These are phyloP conservation scores for Cossypha dichroa DNA, from an alignment of 2,797 vertebrate genomes.

Conservation along the genomic window DNA sequence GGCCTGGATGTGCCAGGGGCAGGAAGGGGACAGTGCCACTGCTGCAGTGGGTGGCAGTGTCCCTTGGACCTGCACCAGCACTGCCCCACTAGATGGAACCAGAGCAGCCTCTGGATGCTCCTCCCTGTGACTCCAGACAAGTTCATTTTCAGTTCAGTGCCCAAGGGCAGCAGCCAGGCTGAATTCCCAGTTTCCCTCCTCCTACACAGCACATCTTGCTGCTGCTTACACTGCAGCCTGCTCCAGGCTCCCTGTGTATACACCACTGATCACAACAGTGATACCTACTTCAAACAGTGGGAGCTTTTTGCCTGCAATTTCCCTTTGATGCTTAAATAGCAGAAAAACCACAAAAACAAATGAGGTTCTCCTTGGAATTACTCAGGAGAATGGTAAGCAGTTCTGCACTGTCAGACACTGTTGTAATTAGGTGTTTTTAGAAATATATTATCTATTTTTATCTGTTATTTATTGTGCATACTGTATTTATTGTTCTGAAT, in stretches of 20 bases:
- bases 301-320: neutral
- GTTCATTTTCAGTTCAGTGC: neutral
- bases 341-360: slow-evolving; percentile 14
- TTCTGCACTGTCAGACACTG: neutral
- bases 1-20: neutral
- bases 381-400: neutral
- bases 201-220: neutral
- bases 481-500: neutral
- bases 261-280: neutral
- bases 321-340: neutral
- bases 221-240: neutral
- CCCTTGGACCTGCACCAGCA: rapidly evolving
- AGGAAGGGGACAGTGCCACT: rapidly evolving
- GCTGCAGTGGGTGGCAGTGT: rapidly evolving
- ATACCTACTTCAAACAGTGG: neutral
- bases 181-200: neutral
- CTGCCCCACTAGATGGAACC: neutral
- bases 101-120: neutral
- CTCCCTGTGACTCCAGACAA: neutral
- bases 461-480: slow-evolving; percentile 7
- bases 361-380: neutral
- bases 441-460: slow-evolving; percentile 23
- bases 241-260: neutral
- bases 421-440: slow-evolving; percentile 43
- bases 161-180: neutral